phyloP scores from a whole-genome alignment of 2,113 vertebrate genomes.

The Solea senegalensis region DNA sequence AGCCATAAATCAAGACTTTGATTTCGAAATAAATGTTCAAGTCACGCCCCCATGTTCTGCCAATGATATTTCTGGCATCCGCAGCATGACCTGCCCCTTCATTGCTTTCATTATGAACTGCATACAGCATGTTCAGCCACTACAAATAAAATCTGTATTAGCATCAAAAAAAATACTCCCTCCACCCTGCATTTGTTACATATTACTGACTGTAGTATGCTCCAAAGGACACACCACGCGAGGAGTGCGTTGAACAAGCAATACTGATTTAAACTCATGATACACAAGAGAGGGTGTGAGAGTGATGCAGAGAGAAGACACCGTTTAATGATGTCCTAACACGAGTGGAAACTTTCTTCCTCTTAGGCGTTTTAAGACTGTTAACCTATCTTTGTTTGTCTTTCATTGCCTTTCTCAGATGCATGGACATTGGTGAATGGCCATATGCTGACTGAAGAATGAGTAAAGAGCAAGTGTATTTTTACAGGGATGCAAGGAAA shows the following conservation, averaged over 20 bases:
- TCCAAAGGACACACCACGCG: neutral
- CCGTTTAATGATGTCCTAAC: constrained; percentile 37
- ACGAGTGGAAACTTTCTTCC: constrained; percentile 19
- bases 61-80: neutral
- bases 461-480: constrained; percentile 29
- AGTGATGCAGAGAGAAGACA: too few relatives aligned
- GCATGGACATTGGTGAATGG: too few relatives aligned
- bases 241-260: neutral
- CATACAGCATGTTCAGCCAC: too few relatives aligned
- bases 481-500: too few relatives aligned
- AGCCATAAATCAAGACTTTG: neutral
- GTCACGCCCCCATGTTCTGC: neutral
- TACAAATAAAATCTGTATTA: too few relatives aligned
- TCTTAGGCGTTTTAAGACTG: too few relatives aligned
- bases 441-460: constrained; percentile 41
- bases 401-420: too few relatives aligned
- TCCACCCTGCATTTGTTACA: constrained; percentile 13
- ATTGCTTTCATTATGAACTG: too few relatives aligned
- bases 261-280: neutral
- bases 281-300: neutral
- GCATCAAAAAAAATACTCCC: neutral
- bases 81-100: neutral
- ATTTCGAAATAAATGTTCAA: neutral
- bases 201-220: constrained; percentile 3
- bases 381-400: too few relatives aligned